Conservation (phyloP, 2,888 invertebrate species). For the Polyploca ridens region DNA sequence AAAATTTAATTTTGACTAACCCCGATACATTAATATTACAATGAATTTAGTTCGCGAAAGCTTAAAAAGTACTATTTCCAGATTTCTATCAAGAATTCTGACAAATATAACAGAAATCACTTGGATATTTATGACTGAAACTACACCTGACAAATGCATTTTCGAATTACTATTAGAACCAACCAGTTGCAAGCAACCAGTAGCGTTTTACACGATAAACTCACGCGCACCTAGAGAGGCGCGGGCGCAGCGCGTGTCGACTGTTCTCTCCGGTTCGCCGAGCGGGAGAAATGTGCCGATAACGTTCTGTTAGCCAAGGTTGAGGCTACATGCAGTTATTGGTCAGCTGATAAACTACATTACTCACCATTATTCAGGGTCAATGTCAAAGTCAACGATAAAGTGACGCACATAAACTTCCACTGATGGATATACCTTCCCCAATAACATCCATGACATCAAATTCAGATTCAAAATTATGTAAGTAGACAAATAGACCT, state of each 20-base stretch:
- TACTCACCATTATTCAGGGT: not conserved
- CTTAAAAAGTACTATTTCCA: too few relatives aligned
- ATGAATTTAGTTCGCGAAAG: too few relatives aligned
- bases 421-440: not conserved
- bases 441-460: too few relatives aligned
- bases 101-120: not conserved
- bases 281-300: conserved; percentile 22
- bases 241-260: conserved; percentile 7
- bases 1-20: too few relatives aligned
- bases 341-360: conserved; percentile 16
- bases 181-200: not conserved
- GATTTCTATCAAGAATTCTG: not conserved
- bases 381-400: not conserved
- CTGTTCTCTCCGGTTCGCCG: conserved; percentile 10
- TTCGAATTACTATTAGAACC: not conserved
- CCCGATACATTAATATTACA: too few relatives aligned
- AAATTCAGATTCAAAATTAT: too few relatives aligned
- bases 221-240: not conserved
- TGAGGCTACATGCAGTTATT: conserved; percentile 16
- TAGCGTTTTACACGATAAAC: not conserved
- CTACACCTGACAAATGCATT: not conserved
- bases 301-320: conserved; percentile 17
- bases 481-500: too few relatives aligned
- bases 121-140: not conserved
- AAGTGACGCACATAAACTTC: too few relatives aligned